These are phyloP conservation scores for Melinaea menophilus DNA, from an alignment of 2,888 invertebrate genomes.

Conservation along the genomic window DNA sequence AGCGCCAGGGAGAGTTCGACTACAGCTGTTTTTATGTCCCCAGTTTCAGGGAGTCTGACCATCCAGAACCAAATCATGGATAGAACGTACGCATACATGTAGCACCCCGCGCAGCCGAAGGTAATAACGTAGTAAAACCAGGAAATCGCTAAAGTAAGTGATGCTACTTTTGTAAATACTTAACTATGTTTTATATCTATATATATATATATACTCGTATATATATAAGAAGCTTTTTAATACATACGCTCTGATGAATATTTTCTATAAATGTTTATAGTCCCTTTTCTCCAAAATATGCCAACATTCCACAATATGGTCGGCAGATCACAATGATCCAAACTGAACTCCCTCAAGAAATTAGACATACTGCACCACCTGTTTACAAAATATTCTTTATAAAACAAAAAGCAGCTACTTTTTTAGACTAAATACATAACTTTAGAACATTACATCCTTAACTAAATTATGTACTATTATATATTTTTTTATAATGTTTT, in stretches of 20 bases:
- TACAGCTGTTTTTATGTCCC: slow-evolving; percentile 39
- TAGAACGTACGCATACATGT: slow-evolving; percentile 21
- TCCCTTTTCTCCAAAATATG: slow-evolving; percentile 39
- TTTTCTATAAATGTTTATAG: slow-evolving; percentile 43
- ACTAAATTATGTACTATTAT: too few relatives aligned
- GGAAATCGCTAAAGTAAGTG: slow-evolving; percentile 17
- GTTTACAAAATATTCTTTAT: too few relatives aligned
- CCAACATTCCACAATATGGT: slow-evolving; percentile 50
- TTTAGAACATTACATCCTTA: too few relatives aligned
- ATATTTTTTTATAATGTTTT: too few relatives aligned
- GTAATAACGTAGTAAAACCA: slow-evolving; percentile 47
- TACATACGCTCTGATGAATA: slow-evolving; percentile 38
- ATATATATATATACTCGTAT: too few relatives aligned
- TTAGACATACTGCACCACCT: background rate
- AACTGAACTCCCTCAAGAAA: slow-evolving; percentile 34
- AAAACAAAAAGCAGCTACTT: too few relatives aligned
- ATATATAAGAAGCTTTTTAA: background rate
- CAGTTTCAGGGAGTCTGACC: slow-evolving; percentile 31
- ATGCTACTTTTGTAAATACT: too few relatives aligned
- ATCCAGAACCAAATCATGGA: slow-evolving; percentile 2
- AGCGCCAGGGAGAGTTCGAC: slow-evolving; percentile 44
- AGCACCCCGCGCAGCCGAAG: slow-evolving; percentile 43
- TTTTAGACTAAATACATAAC: too few relatives aligned
- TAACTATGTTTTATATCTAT: too few relatives aligned
- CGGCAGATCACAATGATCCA: slow-evolving; percentile 42